Percentiles rank a stretch among this genome's conserved stretches.
phyloP scores from a whole-genome alignment of 2,113 vertebrate genomes.

The Indri indri region DNA sequence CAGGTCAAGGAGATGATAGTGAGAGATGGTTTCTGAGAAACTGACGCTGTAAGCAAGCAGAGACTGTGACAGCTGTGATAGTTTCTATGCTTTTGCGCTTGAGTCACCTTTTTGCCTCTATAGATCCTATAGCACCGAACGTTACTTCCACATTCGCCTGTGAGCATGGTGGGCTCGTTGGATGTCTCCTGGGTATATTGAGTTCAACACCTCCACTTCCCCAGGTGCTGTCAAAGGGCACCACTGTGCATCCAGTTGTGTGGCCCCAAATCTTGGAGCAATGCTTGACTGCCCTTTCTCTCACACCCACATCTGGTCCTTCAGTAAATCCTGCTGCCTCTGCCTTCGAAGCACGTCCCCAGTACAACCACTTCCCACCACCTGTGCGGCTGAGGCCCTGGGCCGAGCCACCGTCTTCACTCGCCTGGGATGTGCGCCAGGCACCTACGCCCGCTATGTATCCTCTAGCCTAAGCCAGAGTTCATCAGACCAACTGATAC shows the following conservation, averaged over 20 bases:
- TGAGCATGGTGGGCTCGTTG: neutral
- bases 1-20: neutral
- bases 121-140: neutral
- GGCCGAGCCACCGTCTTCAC: neutral
- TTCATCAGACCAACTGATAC: neutral
- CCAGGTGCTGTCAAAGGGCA: neutral
- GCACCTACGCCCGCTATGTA: too few relatives aligned
- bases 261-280: neutral
- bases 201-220: neutral
- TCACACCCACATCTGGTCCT: neutral
- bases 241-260: neutral
- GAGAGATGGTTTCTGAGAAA: neutral
- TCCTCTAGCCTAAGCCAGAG: neutral
- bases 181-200: neutral
- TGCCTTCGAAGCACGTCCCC: neutral
- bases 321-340: neutral
- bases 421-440: neutral
- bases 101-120: neutral
- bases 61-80: neutral
- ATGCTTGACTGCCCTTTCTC: neutral
- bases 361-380: neutral
- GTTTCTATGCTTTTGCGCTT: neutral
- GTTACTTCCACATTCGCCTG: neutral
- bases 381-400: neutral
- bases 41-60: neutral